Conservation (phyloP, 2,888 invertebrate genomes). For the Eurytoma californica region DNA sequence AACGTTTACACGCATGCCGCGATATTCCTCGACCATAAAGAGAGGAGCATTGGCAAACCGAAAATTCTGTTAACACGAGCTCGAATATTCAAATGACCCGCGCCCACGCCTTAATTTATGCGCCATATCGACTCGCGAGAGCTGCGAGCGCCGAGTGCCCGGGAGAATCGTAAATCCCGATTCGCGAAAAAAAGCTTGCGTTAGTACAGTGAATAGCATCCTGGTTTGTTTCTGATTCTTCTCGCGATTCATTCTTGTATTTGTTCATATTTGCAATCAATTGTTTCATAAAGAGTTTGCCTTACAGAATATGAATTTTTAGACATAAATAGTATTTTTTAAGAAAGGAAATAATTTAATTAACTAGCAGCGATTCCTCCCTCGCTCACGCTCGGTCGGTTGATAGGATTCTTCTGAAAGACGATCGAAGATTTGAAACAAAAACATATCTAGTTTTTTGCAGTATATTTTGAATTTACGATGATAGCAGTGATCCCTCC, state of each 20-base stretch:
- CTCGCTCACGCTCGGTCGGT: too few relatives aligned
- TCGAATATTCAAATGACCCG: constrained; percentile 31
- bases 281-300: too few relatives aligned
- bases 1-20: neutral
- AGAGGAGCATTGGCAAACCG: constrained; percentile 2
- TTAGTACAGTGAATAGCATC: neutral
- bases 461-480: too few relatives aligned
- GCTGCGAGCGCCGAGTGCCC: neutral
- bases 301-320: too few relatives aligned
- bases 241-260: neutral
- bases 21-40: neutral
- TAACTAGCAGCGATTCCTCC: too few relatives aligned
- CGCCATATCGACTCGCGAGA: constrained; percentile 9
- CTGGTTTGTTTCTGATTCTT: neutral
- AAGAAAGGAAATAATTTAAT: too few relatives aligned
- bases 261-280: too few relatives aligned
- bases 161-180: constrained; percentile 7
- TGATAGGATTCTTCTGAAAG: too few relatives aligned
- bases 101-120: constrained; percentile 36
- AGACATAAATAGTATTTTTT: too few relatives aligned
- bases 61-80: constrained; percentile 32
- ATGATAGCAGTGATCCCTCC: too few relatives aligned
- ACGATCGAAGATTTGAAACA: too few relatives aligned
- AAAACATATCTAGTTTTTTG: too few relatives aligned
- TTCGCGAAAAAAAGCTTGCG: neutral